Evolutionary conservation across 2,888 invertebrate genomes (phyloP).

Genomic region (Nematopogon swammerdamellus): DNA sequence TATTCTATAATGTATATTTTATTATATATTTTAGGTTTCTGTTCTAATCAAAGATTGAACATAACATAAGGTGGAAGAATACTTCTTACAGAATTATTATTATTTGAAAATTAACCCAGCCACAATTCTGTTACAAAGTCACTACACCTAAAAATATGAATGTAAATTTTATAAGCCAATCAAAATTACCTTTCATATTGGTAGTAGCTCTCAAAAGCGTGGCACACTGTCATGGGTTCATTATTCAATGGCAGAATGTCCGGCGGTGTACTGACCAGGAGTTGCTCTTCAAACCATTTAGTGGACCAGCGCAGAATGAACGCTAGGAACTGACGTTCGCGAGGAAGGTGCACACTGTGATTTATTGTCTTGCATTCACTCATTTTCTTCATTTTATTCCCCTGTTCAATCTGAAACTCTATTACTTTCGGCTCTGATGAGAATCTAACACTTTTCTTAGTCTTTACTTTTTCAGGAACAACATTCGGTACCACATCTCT

Average conservation of each 20-base stretch:
- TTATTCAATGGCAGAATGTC: constrained; percentile 48
- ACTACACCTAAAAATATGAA: too few relatives aligned
- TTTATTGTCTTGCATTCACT: constrained; percentile 27
- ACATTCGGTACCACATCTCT: constrained; percentile 23
- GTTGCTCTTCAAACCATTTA: constrained; percentile 61
- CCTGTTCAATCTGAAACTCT: constrained; percentile 36
- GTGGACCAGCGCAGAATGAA: constrained; percentile 65
- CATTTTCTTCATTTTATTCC: constrained; percentile 36
- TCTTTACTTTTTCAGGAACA: constrained; percentile 23
- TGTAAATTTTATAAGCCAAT: too few relatives aligned
- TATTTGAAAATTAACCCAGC: too few relatives aligned
- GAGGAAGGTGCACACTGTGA: constrained; percentile 22
- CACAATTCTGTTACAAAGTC: too few relatives aligned
- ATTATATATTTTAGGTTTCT: too few relatives aligned
- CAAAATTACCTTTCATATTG: constrained; percentile 61
- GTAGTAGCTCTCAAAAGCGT: constrained; percentile 49
- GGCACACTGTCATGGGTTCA: constrained; percentile 49
- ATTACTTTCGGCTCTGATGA: constrained; percentile 21
- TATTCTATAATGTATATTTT: too few relatives aligned
- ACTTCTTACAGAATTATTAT: too few relatives aligned
- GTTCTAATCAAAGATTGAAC: too few relatives aligned
- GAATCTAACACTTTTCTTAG: constrained; percentile 32
- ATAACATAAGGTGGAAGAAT: too few relatives aligned
- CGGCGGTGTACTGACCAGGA: constrained; percentile 43
- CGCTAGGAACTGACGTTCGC: constrained; percentile 48